Evolutionary conservation across 2,113 vertebrate species (phyloP).

Genomic region (Menura novaehollandiae): DNA sequence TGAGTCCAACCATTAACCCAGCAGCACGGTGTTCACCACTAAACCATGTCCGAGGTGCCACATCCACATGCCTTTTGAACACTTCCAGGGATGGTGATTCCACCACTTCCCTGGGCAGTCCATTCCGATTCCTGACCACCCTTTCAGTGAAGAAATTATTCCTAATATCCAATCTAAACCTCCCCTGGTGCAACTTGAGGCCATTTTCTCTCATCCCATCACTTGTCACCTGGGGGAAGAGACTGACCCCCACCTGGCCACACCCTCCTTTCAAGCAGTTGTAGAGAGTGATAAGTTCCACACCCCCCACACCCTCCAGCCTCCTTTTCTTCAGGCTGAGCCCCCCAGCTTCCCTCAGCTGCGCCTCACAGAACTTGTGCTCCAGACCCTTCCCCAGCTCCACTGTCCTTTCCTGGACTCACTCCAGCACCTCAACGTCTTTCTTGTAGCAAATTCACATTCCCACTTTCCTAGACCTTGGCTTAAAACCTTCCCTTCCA

Average conservation of each 20-base stretch:
- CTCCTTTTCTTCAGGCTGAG: neutral
- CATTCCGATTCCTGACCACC: neutral
- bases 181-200: neutral
- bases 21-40: neutral
- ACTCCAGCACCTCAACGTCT: neutral
- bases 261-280: neutral
- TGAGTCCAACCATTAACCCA: neutral
- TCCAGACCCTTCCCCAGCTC: neutral
- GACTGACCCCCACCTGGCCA: fast-evolving
- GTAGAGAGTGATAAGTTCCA: neutral
- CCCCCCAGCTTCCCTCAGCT: neutral
- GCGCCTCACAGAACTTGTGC: neutral
- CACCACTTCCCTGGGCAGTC: neutral
- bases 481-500: neutral
- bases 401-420: neutral
- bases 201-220: neutral
- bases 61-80: neutral
- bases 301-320: too few species aligned
- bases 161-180: neutral
- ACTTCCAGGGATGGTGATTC: neutral
- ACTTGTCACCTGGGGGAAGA: neutral
- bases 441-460: neutral
- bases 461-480: neutral
- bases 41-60: neutral
- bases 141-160: neutral